Conservation (phyloP, 2,888 invertebrate genomes). For the Philonicus albiceps region DNA sequence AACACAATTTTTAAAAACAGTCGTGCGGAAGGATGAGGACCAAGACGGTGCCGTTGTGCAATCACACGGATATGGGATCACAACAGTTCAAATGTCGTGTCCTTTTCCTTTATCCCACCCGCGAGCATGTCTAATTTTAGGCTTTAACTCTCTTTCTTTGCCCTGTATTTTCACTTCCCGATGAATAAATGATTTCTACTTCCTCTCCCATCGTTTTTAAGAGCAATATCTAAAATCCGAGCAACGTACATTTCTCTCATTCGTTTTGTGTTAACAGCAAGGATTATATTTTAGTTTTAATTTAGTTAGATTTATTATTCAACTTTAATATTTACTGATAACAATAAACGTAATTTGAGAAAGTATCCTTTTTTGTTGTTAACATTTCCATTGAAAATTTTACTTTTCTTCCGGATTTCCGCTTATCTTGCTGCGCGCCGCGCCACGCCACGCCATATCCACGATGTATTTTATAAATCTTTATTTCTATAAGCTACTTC, state of each 20-base stretch:
- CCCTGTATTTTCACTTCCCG: not conserved
- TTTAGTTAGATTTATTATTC: constrained; percentile 36
- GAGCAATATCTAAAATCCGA: not conserved
- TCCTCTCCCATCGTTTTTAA: not conserved
- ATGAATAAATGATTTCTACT: not conserved
- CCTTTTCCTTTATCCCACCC: not conserved
- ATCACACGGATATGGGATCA: not conserved
- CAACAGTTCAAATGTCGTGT: not conserved
- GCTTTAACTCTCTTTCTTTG: constrained; percentile 1
- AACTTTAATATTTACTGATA: constrained; percentile 16
- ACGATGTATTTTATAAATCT: not conserved
- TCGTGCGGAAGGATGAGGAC: not conserved
- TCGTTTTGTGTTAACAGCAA: constrained; percentile 35
- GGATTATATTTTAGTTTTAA: constrained; percentile 18
- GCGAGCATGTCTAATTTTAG: not conserved
- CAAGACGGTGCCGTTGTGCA: not conserved
- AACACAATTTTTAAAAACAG: not conserved
- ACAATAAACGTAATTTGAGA: constrained; percentile 15
- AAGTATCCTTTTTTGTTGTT: not conserved
- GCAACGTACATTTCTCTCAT: not conserved
- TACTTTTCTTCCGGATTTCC: not conserved
- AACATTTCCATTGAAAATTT: not conserved
- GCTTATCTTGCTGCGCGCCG: not conserved
- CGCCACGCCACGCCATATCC: constrained; percentile 11
- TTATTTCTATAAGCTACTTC: not conserved